Base-by-base conservation (phyloP, 2,888 invertebrate species). In the Toxonevra muliebris region DNA sequence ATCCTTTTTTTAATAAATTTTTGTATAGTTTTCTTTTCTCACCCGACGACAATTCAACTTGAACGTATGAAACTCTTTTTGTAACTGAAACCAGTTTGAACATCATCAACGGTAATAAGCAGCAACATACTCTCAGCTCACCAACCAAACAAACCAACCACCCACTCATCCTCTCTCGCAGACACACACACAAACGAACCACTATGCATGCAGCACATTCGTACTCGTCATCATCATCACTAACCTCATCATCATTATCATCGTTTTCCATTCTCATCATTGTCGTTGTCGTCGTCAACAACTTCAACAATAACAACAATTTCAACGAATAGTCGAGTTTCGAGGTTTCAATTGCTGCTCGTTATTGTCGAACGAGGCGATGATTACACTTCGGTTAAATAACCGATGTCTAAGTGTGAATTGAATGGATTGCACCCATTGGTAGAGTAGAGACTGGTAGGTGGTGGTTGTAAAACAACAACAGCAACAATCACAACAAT, bases 61-160 rank as follows among this genome's bases (percentile, higher is more conserved):
- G 64, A 75, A 69, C 76, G 74, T 75, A 70, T 73, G 76, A 77
- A 76, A 76, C 76, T 76, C 78, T 76, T 79, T 77, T 81, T 79
- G 78, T 76, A 75, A 82, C 81, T 82, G 76, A 81, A 79, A 69
- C 72, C 50, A 73, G 71, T 71, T 71, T 73, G 71, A 71, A 70
- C 69, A 72, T 67, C 68, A 68, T 65, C 69, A 65, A 68, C 65
- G 71, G 69, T 74, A 74, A 72, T 69, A 74, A 75, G 69, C 57
- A 30, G 10, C 43, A 65, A 62, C 17, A 42, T 17, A 30, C 45
- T 41, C 57, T 30, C 68, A 62, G 55, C 61, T 9, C 13, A 17
- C 15, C 45, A 20, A 30, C 60, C 64, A 60, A 48, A 60, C 52
- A 60, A 65, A 64, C 61, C 20, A 17, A 41, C 58, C 42, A 13